Evolutionary conservation across 2,797 vertebrate genomes (phyloP), one percentile per base, ranked within the genome.

Genomic region (Chelonia mydas): DNA sequence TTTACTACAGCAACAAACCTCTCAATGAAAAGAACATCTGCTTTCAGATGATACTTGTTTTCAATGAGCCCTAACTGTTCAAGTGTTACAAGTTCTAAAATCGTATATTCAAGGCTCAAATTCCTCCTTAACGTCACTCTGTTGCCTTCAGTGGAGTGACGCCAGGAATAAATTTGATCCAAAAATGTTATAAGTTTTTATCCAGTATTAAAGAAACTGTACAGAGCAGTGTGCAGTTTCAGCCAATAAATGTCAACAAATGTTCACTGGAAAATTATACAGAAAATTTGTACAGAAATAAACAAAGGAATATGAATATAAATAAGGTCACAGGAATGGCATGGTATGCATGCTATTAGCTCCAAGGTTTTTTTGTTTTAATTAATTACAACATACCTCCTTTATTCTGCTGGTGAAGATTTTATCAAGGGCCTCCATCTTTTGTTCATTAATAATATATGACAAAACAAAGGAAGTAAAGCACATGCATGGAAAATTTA

Each of bases 381-480:
- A 79, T 88, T 88, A 68, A 77, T 61, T 82, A 59, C 41, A 27
- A 47, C 84, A 54, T 86, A 83, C 31, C 37, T 88, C 23, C 31
- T 50, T 54, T 89, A 10, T 6, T 84, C 90, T 90, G 51, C 51
- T 83, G 81, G 65, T 82, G 13, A 82, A 72, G 77, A 88, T 84
- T 82, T 93, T 90, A 92, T 90, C 41, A 89, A 86, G 33, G 21
- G 37, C 50, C 95, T 88, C 68, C 33, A 23, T 93, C 41, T 96
- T 94, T 89, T 90, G 47, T 68, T 92, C 81, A 25, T 84, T 86
- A 89, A 74, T 57, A 79, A 45, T 78, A 83, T 83, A 57, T 90
- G 19, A 53, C 37, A 77, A 83, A 41, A 45, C 59, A 86, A 89
- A 92, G 78, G 54, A 89, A 89, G 61, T 86, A 76, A 81, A 93